A percentile compares a stretch with the other conserved stretches of the same genome.
Conservation (phyloP, 2,113 vertebrate genomes). For the Anolis sagrei region DNA sequence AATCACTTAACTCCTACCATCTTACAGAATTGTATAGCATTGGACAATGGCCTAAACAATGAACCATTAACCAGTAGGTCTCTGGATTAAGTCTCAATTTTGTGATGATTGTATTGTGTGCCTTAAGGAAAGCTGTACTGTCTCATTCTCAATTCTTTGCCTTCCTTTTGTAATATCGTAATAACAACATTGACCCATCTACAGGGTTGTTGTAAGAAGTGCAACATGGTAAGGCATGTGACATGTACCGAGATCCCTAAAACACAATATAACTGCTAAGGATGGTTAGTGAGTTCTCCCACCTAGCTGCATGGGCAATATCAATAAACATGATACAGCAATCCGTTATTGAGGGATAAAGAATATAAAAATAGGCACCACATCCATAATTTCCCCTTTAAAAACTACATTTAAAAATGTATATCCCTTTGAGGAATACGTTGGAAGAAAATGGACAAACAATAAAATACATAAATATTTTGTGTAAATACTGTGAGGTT, state of each 20-base stretch:
- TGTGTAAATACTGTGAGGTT: rapidly evolving
- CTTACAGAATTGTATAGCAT: neutral
- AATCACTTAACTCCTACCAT: neutral
- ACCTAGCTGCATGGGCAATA: rapidly evolving
- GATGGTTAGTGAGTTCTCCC: neutral
- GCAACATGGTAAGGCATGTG: neutral
- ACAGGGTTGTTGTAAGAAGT: neutral
- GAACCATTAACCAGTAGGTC: neutral
- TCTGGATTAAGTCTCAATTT: neutral
- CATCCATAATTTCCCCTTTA: rapidly evolving
- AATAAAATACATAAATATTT: neutral
- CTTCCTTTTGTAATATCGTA: neutral
- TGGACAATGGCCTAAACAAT: neutral
- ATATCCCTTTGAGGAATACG: too few relatives aligned
- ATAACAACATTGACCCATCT: neutral
- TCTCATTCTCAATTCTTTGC: neutral
- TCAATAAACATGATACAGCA: rapidly evolving
- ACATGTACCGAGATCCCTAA: neutral
- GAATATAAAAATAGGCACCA: rapidly evolving
- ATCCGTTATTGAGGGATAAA: rapidly evolving
- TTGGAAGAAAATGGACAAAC: neutral
- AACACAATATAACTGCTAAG: neutral
- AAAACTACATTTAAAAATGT: neutral
- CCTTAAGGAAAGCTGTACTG: neutral
- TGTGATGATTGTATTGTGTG: neutral